Evolutionary conservation across 2,888 invertebrate genomes (phyloP), one percentile per base, ranked within the genome.

Genomic region (Eupithecia pulchellata): DNA sequence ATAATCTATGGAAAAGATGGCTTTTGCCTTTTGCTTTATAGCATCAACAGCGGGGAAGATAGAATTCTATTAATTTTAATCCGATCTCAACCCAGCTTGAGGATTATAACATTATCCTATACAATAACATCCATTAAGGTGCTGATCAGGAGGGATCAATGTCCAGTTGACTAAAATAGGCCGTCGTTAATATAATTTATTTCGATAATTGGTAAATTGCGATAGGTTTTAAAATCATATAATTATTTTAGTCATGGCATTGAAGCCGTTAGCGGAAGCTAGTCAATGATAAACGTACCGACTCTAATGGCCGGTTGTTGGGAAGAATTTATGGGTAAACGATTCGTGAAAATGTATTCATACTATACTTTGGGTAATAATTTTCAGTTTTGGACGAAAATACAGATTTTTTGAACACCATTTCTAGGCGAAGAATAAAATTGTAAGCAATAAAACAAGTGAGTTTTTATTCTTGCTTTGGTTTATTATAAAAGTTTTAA

Each of bases 281-380:
- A 61, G 61, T 74, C 74, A 75, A 73, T 78, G 76, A 78, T 76
- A 76, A 75, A 76, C 70, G 67, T 42, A 68, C 66, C 73, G 72
- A 60, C 64, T 66, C 68, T 76, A 76, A 78, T 76, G 69, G 72
- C n/a, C 20, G 73, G 75, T 74, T 73, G 76, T 76, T 76, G 68
- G 63, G 67, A 61, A 62, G 65, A 71, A 75, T 75, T 78, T 78
- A 78, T 77, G 67, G 68, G 34, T 67, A 69, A 74, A 70, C 76
- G 30, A 75, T 72, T 75, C 71, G 32, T 32, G 42, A 57, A 73
- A 74, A 75, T 73, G 67, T 66, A 68, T 73, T 73, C 69, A 69
- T 61, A 70, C 57, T 69, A 68, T 69, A 34, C 29, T 2, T 30
- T n/a, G 32, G 64, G 66, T 29, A 69, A 69, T 58, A 66, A 58